Evolutionary conservation across 2,888 invertebrate species (phyloP).

Genomic region (Osedax fenrisi): DNA sequence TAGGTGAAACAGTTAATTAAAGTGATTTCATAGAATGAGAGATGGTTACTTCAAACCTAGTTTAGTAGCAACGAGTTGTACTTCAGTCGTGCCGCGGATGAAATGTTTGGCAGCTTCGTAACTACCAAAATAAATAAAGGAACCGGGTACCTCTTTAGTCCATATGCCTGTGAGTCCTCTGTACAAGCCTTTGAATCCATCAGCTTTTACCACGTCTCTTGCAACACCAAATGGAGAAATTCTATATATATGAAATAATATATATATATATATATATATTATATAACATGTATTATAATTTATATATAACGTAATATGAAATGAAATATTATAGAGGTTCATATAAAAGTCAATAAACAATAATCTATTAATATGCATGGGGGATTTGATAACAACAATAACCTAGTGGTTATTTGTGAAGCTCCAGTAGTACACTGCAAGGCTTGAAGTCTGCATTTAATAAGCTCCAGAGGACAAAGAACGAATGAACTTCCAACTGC

Average conservation of each 20-base stretch:
- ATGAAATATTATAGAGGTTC: too few species aligned
- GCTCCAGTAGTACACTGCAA: too few species aligned
- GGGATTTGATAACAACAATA: too few species aligned
- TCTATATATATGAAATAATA: too few species aligned
- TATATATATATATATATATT: too few species aligned
- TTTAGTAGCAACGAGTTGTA: background rate
- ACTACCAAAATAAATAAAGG: conserved; percentile 35
- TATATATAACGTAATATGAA: too few species aligned
- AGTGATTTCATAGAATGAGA: background rate
- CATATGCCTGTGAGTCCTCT: conserved; percentile 36
- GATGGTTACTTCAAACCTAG: background rate
- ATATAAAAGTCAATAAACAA: too few species aligned
- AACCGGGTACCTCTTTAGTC: conserved; percentile 35
- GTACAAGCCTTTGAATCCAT: conserved; percentile 33
- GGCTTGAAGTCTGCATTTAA: conserved; percentile 35
- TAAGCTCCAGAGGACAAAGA: conserved; percentile 34
- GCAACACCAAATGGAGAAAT: conserved; percentile 21
- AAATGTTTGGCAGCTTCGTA: conserved; percentile 32
- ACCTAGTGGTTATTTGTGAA: too few species aligned
- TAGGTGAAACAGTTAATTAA: too few species aligned
- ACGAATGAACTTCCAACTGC: conserved; percentile 32
- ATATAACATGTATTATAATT: too few species aligned
- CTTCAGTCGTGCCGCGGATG: background rate
- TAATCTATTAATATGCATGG: too few species aligned
- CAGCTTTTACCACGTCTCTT: conserved; percentile 18